Base-by-base conservation (phyloP, 1,140 invertebrate genomes). In the Triops longicaudatus region DNA sequence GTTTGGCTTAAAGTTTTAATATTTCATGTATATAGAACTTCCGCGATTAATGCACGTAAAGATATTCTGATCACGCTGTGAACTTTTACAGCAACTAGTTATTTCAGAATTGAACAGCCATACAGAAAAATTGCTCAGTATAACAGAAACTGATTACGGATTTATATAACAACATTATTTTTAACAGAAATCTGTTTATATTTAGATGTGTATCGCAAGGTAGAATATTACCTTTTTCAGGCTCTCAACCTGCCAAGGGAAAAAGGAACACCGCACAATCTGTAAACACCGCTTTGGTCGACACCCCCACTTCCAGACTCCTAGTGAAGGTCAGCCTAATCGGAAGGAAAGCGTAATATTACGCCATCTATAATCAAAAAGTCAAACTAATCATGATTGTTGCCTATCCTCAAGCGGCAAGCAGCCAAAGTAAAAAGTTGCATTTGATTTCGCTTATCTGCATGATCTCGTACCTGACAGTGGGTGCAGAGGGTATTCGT, bases 221-320 rank as follows among this genome's bases (percentile, higher is more conserved):
- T 6, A 12, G 50, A 63, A 17, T 14, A n/a, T 63, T 63, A 63
- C 50, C 50, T 9, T 63, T 63, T 63, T 63, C 50, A 22, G 50
- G 22, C 22, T 5, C 31, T 37, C 0, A 63, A 22, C 22, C 50
- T 63, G 50, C 22, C 17, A 22, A 17, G 22, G 14, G 44, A 22
- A 63, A 63, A 22, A 63, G 50, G 50, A 63, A 63, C 50, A 37
- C 31, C 50, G 50, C 50, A 63, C 50, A 63, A 63, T 63, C 50
- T 63, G 50, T 63, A 63, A 63, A 63, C 50, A 63, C 14, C 6
- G 22, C 50, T 63, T 10, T 17, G 10, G 9, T 63, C 10, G 22
- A 63, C 9, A 63, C 50, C 14, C 50, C 6, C 50, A 37, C 31
- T 37, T 37, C 31, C 31, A 37, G 31, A 37, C 7, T 37, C 31